phyloP scores from a whole-genome alignment of 1,140 invertebrate species.

The Dinoponera quadriceps region DNA sequence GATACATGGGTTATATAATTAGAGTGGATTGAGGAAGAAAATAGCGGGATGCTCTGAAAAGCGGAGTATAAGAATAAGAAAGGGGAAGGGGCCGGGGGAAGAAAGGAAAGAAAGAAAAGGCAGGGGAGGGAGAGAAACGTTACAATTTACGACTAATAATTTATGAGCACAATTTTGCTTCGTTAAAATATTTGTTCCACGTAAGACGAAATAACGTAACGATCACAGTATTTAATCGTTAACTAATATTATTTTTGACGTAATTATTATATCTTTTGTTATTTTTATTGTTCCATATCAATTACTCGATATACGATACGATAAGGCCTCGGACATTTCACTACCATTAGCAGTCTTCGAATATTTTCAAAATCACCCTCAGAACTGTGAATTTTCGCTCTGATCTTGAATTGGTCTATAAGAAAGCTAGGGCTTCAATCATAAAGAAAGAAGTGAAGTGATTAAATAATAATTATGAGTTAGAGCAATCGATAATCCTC shows the following conservation, averaged over 20 bases:
- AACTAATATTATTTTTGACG: conserved; percentile 62
- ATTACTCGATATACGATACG: conserved; percentile 80
- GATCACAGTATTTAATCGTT: conserved; percentile 78
- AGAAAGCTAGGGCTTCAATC: conserved; percentile 5
- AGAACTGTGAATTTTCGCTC: not conserved
- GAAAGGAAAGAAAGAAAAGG: not conserved
- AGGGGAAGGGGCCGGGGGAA: not conserved
- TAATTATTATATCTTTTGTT: conserved; percentile 64
- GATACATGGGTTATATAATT: not conserved
- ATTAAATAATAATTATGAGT: not conserved
- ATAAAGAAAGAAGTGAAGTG: not conserved
- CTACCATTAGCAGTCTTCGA: conserved; percentile 79
- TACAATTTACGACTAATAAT: conserved; percentile 49
- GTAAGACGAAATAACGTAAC: conserved; percentile 74
- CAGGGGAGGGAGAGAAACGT: conserved; percentile 18
- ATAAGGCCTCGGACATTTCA: conserved; percentile 84
- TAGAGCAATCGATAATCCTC: not conserved
- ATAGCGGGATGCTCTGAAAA: not conserved
- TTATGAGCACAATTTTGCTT: conserved; percentile 44
- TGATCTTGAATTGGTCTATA: not conserved
- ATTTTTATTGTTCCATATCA: conserved; percentile 80
- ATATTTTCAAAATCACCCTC: conserved; percentile 72
- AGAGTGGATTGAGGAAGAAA: not conserved
- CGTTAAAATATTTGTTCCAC: conserved; percentile 61
- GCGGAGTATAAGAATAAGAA: not conserved